Evolutionary conservation across 2,888 invertebrate species (phyloP), one percentile per base, ranked within the genome.

Genomic region (Coenonympha arcania): DNA sequence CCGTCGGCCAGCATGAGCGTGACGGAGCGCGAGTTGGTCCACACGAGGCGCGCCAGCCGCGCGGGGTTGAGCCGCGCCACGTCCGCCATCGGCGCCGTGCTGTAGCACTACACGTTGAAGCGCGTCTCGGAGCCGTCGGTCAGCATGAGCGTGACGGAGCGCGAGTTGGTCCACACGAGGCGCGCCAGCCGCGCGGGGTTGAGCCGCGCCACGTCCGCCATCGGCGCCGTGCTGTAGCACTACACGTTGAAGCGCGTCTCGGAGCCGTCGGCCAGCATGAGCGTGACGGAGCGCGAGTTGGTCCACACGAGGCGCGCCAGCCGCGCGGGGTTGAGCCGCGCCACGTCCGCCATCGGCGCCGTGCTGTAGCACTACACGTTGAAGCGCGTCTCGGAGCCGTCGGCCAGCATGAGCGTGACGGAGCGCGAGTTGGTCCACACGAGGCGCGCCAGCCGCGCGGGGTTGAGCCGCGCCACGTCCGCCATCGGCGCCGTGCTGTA

Each of bases 111-210:
- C 34, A 98, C 92, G 82, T 98, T n/a, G n/a, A n/a, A 98, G 52
- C 95, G 93, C 0, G 98, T 98, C 82, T 98, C 99, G 0, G 95
- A 95, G 20, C 99, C 98, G 76, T 99, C 98, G 6, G 97, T 96
- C 58, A 98, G 88, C 92, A 98, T 95, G 15, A 99, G 87, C 0
- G 96, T 95, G 39, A 99, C 95, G 20, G 95, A 94, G 48, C 96
- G 90, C 68, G 95, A 93, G 74, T 95, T 96, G 54, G 97, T 95
- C 99, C 99, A 99, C 18, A 98, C 95, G 16, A 99, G 89, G 45
- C 96, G 91, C 4, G 98, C 98, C 58, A 96, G 88, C 28, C 95
- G 90, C 82, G 96, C 93, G 1, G 96, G 95, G 87, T 96, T 95
- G 41, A 95, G 87, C 0, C 95, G 89, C 0, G 93, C 89, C 22